These are phyloP conservation scores for Noctua comes DNA, from an alignment of 2,888 invertebrate species.

Conservation along the genomic window DNA sequence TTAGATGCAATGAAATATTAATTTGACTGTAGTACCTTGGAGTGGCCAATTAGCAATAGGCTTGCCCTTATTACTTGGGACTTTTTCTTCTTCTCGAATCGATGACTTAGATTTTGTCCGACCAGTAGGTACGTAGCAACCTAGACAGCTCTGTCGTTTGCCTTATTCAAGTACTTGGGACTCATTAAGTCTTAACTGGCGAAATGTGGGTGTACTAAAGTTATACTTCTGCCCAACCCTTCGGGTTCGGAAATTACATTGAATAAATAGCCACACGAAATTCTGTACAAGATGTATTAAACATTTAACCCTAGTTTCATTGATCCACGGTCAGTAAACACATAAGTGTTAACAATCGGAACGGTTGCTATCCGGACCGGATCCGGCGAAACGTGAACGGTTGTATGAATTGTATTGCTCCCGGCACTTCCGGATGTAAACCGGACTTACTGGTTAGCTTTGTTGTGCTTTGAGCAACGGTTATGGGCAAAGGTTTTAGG, in stretches of 20 bases:
- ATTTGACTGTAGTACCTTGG: too few species aligned
- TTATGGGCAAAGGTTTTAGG: neutral
- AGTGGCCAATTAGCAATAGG: neutral
- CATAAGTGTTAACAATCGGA: slow-evolving; percentile 46
- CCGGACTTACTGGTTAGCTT: slow-evolving; percentile 27
- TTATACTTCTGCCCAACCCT: neutral
- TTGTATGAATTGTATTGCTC: slow-evolving; percentile 21
- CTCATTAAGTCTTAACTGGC: neutral
- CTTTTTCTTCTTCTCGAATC: neutral
- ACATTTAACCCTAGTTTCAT: neutral
- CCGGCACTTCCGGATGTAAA: slow-evolving; percentile 34
- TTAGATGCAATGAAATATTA: too few species aligned
- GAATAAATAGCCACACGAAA: neutral
- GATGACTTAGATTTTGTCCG: too few species aligned
- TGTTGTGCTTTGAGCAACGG: slow-evolving; percentile 18
- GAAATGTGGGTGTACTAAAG: too few species aligned
- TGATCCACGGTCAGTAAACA: slow-evolving; percentile 12
- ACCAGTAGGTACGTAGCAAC: too few species aligned
- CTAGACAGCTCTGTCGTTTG: too few species aligned
- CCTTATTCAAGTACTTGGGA: too few species aligned
- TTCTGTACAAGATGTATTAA: neutral
- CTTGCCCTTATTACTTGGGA: neutral
- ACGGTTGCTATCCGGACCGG: slow-evolving; percentile 39
- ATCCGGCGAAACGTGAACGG: slow-evolving; percentile 30
- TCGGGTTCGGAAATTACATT: too few species aligned